phyloP scores from a whole-genome alignment of 2,113 vertebrate species.

The Peromyscus polionotus region DNA sequence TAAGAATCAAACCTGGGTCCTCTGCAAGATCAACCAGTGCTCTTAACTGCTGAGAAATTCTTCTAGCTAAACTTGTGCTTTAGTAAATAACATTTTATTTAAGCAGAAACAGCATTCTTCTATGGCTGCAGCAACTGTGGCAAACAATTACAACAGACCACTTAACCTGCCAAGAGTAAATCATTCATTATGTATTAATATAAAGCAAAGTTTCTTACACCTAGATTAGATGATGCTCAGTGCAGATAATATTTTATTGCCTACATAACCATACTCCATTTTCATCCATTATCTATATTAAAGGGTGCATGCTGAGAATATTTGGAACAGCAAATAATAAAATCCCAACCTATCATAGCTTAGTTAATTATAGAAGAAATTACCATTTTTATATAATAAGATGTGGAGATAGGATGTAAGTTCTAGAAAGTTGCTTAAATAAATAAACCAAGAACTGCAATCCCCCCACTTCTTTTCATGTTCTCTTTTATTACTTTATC shows the following conservation, averaged over 20 bases:
- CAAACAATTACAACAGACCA: neutral
- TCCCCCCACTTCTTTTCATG: neutral
- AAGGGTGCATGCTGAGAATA: neutral
- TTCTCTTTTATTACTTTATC: neutral
- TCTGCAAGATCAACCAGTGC: neutral
- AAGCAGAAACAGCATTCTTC: neutral
- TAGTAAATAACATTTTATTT: conserved; percentile 10
- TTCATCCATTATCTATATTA: neutral
- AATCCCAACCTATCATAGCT: neutral
- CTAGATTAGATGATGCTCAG: neutral
- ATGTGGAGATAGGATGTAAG: neutral
- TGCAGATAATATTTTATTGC: neutral
- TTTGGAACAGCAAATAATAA: neutral
- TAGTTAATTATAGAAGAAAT: neutral
- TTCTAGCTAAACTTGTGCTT: neutral
- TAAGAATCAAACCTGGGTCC: neutral
- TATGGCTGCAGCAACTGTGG: neutral
- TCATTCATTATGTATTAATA: neutral
- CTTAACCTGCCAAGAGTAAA: neutral
- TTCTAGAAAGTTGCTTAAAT: neutral
- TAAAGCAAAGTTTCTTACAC: neutral
- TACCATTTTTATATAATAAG: neutral
- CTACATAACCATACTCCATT: neutral
- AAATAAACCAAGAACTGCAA: neutral
- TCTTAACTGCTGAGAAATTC: neutral